A percentile compares a stretch with the other conserved stretches of the same genome.
These are phyloP conservation scores for Cinara cedri DNA, from an alignment of 2,888 invertebrate genomes.

Conservation along the genomic window DNA sequence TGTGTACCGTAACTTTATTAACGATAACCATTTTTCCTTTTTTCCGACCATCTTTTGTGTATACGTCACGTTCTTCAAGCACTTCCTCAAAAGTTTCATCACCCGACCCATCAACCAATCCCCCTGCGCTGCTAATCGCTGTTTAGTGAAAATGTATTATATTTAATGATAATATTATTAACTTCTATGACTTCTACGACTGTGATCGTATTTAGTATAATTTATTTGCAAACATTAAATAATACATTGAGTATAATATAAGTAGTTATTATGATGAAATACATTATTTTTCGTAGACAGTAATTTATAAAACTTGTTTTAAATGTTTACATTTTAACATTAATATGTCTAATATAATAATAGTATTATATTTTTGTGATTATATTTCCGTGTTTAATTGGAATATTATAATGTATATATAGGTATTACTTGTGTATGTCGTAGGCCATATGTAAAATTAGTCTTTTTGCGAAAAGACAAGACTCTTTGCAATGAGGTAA, in stretches of 20 bases:
- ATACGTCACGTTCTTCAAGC: conserved; percentile 72
- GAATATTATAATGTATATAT: too few species aligned
- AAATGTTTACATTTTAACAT: too few species aligned
- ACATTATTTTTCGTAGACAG: not conserved
- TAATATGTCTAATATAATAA: too few species aligned
- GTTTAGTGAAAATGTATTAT: not conserved
- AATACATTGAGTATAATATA: not conserved
- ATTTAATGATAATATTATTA: not conserved
- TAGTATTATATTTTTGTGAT: too few species aligned
- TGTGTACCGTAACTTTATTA: conserved; percentile 73
- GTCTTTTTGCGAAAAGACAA: too few species aligned
- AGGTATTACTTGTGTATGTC: too few species aligned
- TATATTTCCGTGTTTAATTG: not conserved
- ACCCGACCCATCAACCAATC: conserved; percentile 61
- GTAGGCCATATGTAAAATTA: too few species aligned
- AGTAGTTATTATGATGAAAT: not conserved
- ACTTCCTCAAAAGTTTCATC: conserved; percentile 66
- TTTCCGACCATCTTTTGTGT: conserved; percentile 70
- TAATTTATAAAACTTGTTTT: not conserved
- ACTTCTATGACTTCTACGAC: not conserved
- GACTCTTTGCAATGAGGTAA: too few species aligned
- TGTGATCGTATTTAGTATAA: conserved; percentile 5
- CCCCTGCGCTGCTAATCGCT: conserved; percentile 2
- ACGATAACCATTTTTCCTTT: conserved; percentile 73
- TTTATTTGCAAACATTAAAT: not conserved